Base-by-base conservation (phyloP, 1,140 invertebrate species). In the Cataglyphis hispanica region DNA sequence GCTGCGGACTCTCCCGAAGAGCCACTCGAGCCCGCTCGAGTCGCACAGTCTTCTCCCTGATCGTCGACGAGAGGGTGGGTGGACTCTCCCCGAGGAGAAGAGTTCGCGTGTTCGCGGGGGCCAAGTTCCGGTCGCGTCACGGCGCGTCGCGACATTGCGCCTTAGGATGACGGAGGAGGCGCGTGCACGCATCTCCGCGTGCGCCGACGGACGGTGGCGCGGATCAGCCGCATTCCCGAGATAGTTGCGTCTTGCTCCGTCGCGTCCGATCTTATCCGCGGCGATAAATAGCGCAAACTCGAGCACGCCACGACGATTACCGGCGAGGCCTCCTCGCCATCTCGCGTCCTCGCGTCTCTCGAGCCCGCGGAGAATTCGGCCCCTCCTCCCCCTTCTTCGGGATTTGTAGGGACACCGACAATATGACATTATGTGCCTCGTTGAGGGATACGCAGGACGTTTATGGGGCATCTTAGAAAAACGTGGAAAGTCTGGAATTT, bases 211-310 rank as follows among this genome's bases (percentile, higher is more conserved):
- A 64, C 56, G 46, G 2, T 8, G 22, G 4, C 58, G 34, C 34
- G 16, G 72, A 25, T 77, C 25, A n/a, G 19, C n/a, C 34, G 67
- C 78, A 83, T 83, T 74, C 78, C 34, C 37, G 53, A 60, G 40
- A 83, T 83, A 74, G 78, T 83, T 83, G 67, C 78, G 67, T 46
- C 78, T 72, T 74, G 77, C 34, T 63, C 13, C 34, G 43, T n/a
- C 27, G 37, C 43, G 50, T n/a, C 13, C 22, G 74, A 81, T 83
- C 66, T 83, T 72, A 83, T 83, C 78, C 53, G 56, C 27, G 53
- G 53, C 67, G 67, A 83, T 83, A 74, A 83, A 83, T 58, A 83
- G 40, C 67, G 43, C 7, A 22, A 53, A 43, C 37, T 69, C 58
- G 31, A 69, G 72, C 75, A 67, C 46, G 63, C 61, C 27, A 34